A percentile compares a stretch with the other conserved stretches of the same genome.
Conservation (phyloP, 2,888 invertebrate species). For the Ectemnius lituratus region DNA sequence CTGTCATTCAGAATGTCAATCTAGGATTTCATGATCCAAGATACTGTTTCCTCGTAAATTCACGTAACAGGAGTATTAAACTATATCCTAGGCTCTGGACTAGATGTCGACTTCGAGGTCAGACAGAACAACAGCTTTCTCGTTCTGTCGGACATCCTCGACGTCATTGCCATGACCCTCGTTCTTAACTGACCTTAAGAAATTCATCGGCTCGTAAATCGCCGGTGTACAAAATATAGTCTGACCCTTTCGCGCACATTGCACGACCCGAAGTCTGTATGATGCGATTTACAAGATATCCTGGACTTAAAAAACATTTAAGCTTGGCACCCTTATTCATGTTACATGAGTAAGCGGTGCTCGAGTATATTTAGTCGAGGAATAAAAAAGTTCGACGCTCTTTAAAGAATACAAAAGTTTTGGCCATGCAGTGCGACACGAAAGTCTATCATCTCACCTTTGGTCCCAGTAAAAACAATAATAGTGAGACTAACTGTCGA, state of each 20-base stretch:
- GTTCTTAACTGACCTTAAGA: constrained; percentile 15
- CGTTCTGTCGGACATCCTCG: constrained; percentile 17
- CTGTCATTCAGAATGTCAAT: too few relatives aligned
- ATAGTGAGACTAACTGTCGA: constrained; percentile 11
- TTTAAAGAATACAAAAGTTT: too few relatives aligned
- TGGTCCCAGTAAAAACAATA: constrained; percentile 2
- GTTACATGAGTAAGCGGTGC: too few relatives aligned
- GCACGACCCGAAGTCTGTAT: not conserved
- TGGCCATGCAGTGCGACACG: too few relatives aligned
- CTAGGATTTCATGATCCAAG: too few relatives aligned
- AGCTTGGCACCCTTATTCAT: too few relatives aligned
- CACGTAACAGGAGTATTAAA: constrained; percentile 10
- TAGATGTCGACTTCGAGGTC: constrained; percentile 35
- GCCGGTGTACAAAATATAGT: constrained; percentile 50
- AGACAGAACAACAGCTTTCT: not conserved
- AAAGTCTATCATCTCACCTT: too few relatives aligned
- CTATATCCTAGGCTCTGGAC: constrained; percentile 38
- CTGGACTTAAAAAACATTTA: too few relatives aligned
- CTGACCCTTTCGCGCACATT: constrained; percentile 13
- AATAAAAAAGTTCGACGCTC: not conserved
- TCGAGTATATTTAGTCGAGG: too few relatives aligned
- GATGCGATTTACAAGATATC: too few relatives aligned
- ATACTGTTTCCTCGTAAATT: constrained; percentile 10
- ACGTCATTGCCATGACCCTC: constrained; percentile 15
- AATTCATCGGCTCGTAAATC: constrained; percentile 7